phyloP scores from a whole-genome alignment of 2,797 vertebrate species.

The Knipowitschia caucasica region DNA sequence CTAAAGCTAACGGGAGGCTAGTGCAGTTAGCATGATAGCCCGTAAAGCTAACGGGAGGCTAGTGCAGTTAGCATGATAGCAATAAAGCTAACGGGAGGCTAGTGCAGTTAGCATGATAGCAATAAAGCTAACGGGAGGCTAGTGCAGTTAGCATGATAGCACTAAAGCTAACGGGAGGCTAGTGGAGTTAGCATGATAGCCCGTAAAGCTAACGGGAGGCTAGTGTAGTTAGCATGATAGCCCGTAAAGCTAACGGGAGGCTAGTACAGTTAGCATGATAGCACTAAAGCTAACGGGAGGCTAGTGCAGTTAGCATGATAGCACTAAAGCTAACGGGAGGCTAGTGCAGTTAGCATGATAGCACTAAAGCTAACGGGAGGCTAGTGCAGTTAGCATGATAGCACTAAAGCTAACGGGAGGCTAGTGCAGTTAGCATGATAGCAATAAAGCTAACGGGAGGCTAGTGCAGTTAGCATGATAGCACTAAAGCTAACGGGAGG shows the following conservation, averaged over 20 bases:
- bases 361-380: constrained; percentile 45
- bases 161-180: constrained; percentile 43
- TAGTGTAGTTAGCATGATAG: too few relatives aligned
- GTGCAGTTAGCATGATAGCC: too few relatives aligned
- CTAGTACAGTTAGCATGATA: too few relatives aligned
- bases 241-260: constrained; percentile 45
- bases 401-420: constrained; percentile 45
- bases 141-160: too few relatives aligned
- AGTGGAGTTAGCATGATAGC: too few relatives aligned
- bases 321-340: constrained; percentile 45
- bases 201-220: constrained; percentile 43
- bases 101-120: too few relatives aligned
- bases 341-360: too few relatives aligned
- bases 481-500: constrained; percentile 45
- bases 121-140: constrained; percentile 43
- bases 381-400: too few relatives aligned
- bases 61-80: too few relatives aligned
- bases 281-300: constrained; percentile 45
- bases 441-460: constrained; percentile 45
- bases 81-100: constrained; percentile 43
- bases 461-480: too few relatives aligned
- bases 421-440: too few relatives aligned
- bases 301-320: too few relatives aligned
- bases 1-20: constrained; percentile 43
- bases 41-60: constrained; percentile 43